These are phyloP conservation scores for Lasioglossum baleicum DNA, from an alignment of 1,140 invertebrate species.

Conservation along the genomic window DNA sequence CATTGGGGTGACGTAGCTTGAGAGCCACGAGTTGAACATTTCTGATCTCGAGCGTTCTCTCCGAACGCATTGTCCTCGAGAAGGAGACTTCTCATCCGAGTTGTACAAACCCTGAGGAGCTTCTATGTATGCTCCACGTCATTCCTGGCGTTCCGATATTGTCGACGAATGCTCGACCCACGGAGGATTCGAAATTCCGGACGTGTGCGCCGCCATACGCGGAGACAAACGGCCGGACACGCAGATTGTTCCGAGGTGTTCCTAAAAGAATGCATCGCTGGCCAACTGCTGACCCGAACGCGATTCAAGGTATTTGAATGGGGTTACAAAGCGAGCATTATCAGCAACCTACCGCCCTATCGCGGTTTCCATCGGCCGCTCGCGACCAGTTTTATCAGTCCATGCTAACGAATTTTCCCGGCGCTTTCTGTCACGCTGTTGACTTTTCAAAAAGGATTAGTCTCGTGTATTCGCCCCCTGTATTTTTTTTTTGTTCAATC, in stretches of 20 bases:
- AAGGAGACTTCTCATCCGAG: slow-evolving; percentile 11
- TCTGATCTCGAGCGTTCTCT: background rate
- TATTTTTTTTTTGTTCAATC: too few relatives aligned
- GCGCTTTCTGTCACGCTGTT: background rate
- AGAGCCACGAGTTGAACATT: too few relatives aligned
- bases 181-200: slow-evolving; percentile 52
- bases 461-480: too few relatives aligned
- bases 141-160: slow-evolving; percentile 54
- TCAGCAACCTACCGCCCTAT: background rate
- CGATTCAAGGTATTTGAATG: slow-evolving; percentile 17
- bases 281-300: slow-evolving; percentile 21
- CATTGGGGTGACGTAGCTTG: too few relatives aligned
- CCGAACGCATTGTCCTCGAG: slow-evolving; percentile 29
- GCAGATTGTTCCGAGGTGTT: slow-evolving; percentile 37
- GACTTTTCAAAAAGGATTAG: background rate
- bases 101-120: slow-evolving; percentile 5
- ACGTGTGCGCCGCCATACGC: slow-evolving; percentile 14
- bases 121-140: slow-evolving; percentile 18
- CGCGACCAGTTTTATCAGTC: background rate
- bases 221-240: slow-evolving; percentile 49
- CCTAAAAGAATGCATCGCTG: slow-evolving; percentile 15
- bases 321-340: background rate
- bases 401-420: background rate
- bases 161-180: slow-evolving; percentile 27
- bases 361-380: background rate